Base-by-base conservation (phyloP, 92 coral and sea anemone genomes). In the Zoanthus gigantus region DNA sequence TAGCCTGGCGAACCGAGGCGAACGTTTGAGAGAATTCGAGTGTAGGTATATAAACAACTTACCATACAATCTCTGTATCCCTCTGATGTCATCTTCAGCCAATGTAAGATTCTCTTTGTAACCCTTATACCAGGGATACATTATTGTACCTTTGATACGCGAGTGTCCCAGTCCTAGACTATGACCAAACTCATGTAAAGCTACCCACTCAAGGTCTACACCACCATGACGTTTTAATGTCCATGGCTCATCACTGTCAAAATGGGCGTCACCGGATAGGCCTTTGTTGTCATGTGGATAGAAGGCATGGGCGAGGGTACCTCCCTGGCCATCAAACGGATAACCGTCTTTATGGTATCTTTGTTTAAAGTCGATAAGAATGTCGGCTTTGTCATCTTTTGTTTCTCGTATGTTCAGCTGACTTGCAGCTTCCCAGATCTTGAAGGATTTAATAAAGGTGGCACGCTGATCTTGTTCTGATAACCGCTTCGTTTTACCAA, bases 171-270 rank as follows among this genome's bases (percentile, higher is more conserved):
- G 97, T 5, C 99, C 99, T 86, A 97, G 47, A 44, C 97, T 92
- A 81, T 97, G 99, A 11, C 99, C 99, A 72, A 97, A 90, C 85
- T 97, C 99, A 86, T 97, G 99, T 0, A 97, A 93, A 9, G 98
- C 94, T 56, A 94, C 90, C 99, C 99, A 97, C 69, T 88, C 89
- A 16, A 97, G 93, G 34, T 97, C 92, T 13, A 93, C 91, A 14
- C 98, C 99, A 6, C 54, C 12, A 1, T 83, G 42, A 8, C 58
- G 16, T 12, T 56, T 82, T 32, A 92, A 89, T 6, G 95, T 91
- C 87, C 96, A 97, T 0, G 82, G 72, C 47, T 97, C 98, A 53
- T 90, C 95, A 72, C 93, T 95, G 68, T 97, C 99, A 88, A 97
- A 97, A 60, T 97, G 99, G 47, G 95, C 94, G 86, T 97, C 99